Evolutionary conservation across 2,113 vertebrate genomes (phyloP).

Genomic region (Chascanopsetta lugubris): DNA sequence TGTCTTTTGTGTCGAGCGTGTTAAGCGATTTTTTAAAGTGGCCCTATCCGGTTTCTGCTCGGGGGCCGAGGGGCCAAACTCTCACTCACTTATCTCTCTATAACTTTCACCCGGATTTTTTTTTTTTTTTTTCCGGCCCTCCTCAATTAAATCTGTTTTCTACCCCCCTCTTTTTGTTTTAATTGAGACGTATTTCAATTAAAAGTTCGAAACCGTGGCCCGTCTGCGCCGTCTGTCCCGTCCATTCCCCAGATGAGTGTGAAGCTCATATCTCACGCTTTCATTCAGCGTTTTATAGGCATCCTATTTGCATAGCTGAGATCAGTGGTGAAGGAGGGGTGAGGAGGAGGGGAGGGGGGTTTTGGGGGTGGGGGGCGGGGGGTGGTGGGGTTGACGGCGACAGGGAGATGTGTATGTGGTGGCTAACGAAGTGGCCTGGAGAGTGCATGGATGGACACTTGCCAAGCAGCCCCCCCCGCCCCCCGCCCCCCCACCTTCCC

Average conservation of each 20-base stretch:
- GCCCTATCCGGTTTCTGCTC: constrained; percentile 77
- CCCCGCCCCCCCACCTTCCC: constrained; percentile 18
- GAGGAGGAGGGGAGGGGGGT: no score
- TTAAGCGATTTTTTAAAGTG: constrained; percentile 80
- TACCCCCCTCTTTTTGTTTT: not conserved
- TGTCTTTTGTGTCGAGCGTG: constrained; percentile 78
- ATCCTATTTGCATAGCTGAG: constrained; percentile 70
- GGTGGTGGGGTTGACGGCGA: no score
- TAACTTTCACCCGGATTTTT: constrained; percentile 39
- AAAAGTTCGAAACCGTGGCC: not conserved
- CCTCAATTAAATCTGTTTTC: fast-evolving
- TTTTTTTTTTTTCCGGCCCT: not conserved
- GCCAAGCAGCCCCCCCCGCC: constrained; percentile 69
- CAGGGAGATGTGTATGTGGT: constrained; percentile 11
- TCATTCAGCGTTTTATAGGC: constrained; percentile 63
- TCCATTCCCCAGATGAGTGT: constrained; percentile 32
- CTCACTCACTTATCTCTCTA: constrained; percentile 35
- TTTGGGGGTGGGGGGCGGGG: no score
- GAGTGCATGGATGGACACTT: constrained; percentile 70
- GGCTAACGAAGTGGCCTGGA: constrained; percentile 77
- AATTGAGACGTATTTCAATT: not conserved
- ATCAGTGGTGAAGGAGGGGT: not conserved
- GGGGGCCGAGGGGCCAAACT: constrained; percentile 41
- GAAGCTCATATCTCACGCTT: constrained; percentile 57
- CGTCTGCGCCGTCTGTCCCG: not conserved